These are phyloP conservation scores for Sminthurinus signatus DNA, from an alignment of 1,140 invertebrate species.

Conservation along the genomic window DNA sequence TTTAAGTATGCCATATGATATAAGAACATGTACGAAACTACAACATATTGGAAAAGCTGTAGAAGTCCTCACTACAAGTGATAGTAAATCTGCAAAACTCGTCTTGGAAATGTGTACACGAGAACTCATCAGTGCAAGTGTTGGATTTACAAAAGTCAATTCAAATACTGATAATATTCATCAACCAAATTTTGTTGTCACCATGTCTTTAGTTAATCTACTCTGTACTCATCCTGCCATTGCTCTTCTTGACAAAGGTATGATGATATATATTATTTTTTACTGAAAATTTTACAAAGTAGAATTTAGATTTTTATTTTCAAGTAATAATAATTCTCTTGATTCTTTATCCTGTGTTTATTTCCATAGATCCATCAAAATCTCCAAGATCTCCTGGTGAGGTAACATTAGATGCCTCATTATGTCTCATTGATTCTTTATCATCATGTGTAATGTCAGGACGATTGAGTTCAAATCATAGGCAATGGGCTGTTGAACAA, in stretches of 20 bases:
- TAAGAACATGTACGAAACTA: conserved; percentile 25
- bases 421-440: conserved; percentile 58
- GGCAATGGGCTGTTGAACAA: conserved; percentile 58
- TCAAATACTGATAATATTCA: conserved; percentile 16
- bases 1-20: conserved; percentile 38
- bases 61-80: conserved; percentile 43
- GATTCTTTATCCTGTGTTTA: not conserved
- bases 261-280: too few species aligned
- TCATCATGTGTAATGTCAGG: conserved; percentile 56
- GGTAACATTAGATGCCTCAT: conserved; percentile 44
- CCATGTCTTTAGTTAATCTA: conserved; percentile 56
- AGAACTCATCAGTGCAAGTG: conserved; percentile 52
- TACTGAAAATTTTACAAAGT: too few species aligned
- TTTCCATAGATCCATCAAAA: conserved; percentile 34
- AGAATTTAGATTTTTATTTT: too few species aligned
- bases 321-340: not conserved
- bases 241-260: conserved; percentile 46
- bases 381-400: conserved; percentile 36
- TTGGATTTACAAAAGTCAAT: conserved; percentile 44
- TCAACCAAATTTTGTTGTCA: conserved; percentile 53
- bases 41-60: conserved; percentile 32
- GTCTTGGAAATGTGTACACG: conserved; percentile 54
- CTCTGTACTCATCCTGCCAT: conserved; percentile 45
- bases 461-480: conserved; percentile 49
- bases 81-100: conserved; percentile 52